phyloP scores from a whole-genome alignment of 2,113 vertebrate species.

The Desmodus rotundus region DNA sequence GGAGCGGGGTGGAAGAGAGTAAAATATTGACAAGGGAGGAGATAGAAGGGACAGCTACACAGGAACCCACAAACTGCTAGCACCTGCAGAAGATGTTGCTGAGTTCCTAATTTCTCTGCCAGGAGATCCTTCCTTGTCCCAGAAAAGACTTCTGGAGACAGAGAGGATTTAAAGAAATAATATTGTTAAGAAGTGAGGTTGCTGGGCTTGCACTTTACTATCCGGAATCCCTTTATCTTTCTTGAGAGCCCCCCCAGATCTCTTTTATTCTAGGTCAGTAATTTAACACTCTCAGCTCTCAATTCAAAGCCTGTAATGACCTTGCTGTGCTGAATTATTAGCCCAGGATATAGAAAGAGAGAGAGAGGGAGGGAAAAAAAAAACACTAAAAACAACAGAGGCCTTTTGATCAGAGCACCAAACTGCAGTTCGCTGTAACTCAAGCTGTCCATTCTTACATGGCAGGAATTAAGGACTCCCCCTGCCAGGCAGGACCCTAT shows the following conservation, averaged over 20 bases:
- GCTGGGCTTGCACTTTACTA: constrained; percentile 73
- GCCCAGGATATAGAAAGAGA: constrained; percentile 65
- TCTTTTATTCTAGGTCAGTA: constrained; percentile 79
- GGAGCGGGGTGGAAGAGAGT: background rate
- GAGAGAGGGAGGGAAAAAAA: background rate
- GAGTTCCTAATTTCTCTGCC: constrained; percentile 55
- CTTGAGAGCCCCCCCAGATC: constrained; percentile 66
- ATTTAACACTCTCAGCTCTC: constrained; percentile 81
- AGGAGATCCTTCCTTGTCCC: constrained; percentile 59
- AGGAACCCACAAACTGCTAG: background rate
- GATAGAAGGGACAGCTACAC: background rate
- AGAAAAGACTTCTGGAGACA: constrained; percentile 71
- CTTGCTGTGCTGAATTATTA: constrained; percentile 78
- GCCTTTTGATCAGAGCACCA: constrained; percentile 85
- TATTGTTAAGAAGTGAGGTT: constrained; percentile 71
- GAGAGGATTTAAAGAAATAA: constrained; percentile 73
- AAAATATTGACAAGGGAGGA: background rate
- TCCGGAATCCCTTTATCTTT: constrained; percentile 77
- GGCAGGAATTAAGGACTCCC: constrained; percentile 82
- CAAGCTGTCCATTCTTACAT: constrained; percentile 84
- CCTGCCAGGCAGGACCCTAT: constrained; percentile 83
- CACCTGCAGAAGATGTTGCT: constrained; percentile 18
- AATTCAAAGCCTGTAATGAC: constrained; percentile 81
- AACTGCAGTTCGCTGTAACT: constrained; percentile 84
- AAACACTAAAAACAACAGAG: constrained; percentile 80